Evolutionary conservation across 2,113 vertebrate species (phyloP).

Genomic region (Alethe castanea): DNA sequence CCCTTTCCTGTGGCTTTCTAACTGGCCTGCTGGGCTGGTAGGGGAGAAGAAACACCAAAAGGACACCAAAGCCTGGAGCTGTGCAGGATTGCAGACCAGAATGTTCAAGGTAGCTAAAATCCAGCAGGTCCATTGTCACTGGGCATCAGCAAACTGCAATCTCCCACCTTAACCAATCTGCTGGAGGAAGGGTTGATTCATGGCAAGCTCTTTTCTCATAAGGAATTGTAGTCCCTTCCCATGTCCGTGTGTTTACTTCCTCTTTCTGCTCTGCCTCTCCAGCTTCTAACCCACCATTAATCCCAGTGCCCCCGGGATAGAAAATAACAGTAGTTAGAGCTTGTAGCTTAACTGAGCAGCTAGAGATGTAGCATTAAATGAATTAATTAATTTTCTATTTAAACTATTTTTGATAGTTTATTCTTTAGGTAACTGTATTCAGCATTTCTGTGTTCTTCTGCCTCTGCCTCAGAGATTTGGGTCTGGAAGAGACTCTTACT

Average conservation of each 20-base stretch:
- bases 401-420: not conserved
- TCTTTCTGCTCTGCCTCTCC: not conserved
- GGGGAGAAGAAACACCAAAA: not conserved
- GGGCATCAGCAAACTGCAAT: not conserved
- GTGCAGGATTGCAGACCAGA: not conserved
- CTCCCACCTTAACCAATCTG: not conserved
- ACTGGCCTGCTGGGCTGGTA: not conserved
- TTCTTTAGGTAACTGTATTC: not conserved
- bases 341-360: not conserved
- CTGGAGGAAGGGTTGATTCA: not conserved
- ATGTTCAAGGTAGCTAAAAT: not conserved
- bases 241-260: accelerated
- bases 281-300: not conserved
- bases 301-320: not conserved
- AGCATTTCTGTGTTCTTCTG: not conserved
- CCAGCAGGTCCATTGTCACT: not conserved
- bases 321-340: not conserved
- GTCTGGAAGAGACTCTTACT: not conserved
- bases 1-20: not conserved
- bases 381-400: not conserved
- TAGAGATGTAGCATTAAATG: not conserved
- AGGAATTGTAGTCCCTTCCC: not conserved
- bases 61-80: not conserved
- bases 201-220: not conserved
- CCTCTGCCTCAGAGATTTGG: not conserved